A percentile compares a stretch with the other conserved stretches of the same genome.
phyloP scores from a whole-genome alignment of 2,113 vertebrate genomes.

The Nothoprocta pentlandii region DNA sequence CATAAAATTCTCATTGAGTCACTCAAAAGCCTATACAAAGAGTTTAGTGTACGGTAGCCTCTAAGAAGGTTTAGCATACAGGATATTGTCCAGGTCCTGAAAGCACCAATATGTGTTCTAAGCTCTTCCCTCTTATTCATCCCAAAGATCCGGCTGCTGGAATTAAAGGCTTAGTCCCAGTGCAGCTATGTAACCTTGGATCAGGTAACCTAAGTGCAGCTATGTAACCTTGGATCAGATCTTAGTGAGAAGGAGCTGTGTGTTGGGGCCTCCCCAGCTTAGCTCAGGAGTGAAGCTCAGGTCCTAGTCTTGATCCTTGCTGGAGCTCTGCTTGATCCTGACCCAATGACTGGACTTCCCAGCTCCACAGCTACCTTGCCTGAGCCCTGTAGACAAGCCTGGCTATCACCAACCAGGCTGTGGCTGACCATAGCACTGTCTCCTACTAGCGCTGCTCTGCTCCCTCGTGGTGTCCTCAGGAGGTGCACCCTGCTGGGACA shows the following conservation, averaged over 20 bases:
- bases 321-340: neutral
- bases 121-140: neutral
- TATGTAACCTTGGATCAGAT: neutral
- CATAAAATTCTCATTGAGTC: neutral
- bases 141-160: neutral
- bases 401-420: too few species aligned
- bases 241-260: neutral
- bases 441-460: fast-evolving
- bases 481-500: neutral
- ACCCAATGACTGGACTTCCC: fast-evolving
- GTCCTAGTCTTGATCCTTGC: neutral
- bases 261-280: neutral
- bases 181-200: neutral
- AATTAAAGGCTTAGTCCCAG: fast-evolving
- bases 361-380: neutral
- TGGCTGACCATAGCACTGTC: neutral
- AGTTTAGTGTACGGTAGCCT: neutral
- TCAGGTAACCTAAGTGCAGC: neutral
- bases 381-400: neutral
- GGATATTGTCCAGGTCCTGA: neutral
- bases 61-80: neutral
- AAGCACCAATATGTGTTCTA: neutral
- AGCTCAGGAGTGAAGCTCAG: neutral
- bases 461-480: neutral
- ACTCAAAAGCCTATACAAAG: neutral